These are phyloP conservation scores for Lissonota sp. DNA, from an alignment of 2,888 invertebrate species.

Conservation along the genomic window DNA sequence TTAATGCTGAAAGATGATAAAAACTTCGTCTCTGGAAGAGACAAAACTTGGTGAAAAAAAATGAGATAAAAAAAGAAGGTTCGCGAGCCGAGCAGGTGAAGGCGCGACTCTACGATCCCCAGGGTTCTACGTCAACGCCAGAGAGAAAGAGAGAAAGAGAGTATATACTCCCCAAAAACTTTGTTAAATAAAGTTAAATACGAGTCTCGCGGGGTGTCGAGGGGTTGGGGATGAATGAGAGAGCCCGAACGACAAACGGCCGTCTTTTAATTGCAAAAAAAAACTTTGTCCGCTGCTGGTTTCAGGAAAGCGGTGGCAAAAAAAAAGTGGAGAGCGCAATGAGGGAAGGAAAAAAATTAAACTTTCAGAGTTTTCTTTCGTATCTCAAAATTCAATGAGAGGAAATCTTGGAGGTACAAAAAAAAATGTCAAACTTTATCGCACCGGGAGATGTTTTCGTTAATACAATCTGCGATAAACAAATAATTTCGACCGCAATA, in stretches of 20 bases:
- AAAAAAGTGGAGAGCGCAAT: neutral
- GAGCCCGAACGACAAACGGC: slow-evolving; percentile 71
- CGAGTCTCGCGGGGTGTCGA: slow-evolving; percentile 78
- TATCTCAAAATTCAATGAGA: slow-evolving; percentile 34
- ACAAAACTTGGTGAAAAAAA: slow-evolving; percentile 31
- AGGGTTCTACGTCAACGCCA: slow-evolving; percentile 81
- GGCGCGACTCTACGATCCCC: slow-evolving; percentile 75
- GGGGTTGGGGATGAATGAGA: slow-evolving; percentile 2
- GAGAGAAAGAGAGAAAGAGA: slow-evolving; percentile 53
- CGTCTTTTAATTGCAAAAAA: slow-evolving; percentile 81
- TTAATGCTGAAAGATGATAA: slow-evolving; percentile 37
- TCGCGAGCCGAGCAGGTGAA: slow-evolving; percentile 67
- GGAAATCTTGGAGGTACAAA: slow-evolving; percentile 22
- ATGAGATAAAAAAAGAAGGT: slow-evolving; percentile 55
- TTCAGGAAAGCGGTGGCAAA: slow-evolving; percentile 23
- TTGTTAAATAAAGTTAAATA: slow-evolving; percentile 83
- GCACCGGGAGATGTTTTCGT: slow-evolving; percentile 27
- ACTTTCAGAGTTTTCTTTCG: slow-evolving; percentile 20
- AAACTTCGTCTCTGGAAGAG: slow-evolving; percentile 20
- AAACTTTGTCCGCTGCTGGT: slow-evolving; percentile 71
- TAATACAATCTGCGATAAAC: neutral
- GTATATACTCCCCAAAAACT: slow-evolving; percentile 71
- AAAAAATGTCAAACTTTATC: slow-evolving; percentile 26
- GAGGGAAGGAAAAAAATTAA: slow-evolving; percentile 17
- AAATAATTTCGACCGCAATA: neutral